phyloP scores from a whole-genome alignment of 2,888 invertebrate species.

The Crioceris asparagi region DNA sequence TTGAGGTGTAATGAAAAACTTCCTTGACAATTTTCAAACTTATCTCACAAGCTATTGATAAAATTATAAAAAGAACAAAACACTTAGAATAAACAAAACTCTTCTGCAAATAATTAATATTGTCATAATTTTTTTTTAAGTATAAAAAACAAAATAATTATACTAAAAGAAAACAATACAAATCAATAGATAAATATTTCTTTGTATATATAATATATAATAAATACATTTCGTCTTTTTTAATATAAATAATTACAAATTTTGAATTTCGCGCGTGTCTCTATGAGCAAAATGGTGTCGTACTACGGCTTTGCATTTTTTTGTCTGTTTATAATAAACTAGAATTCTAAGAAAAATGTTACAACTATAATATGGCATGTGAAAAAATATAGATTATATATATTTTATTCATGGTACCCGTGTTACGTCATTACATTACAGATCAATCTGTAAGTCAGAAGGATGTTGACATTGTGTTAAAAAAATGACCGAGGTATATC shows the following conservation, averaged over 20 bases:
- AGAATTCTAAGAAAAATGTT: too few relatives aligned
- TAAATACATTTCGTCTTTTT: too few relatives aligned
- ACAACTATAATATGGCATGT: too few relatives aligned
- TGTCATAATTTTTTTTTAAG: slow-evolving; percentile 28
- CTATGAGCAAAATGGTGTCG: slow-evolving; percentile 30
- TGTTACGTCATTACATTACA: too few relatives aligned
- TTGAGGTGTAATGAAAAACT: too few relatives aligned
- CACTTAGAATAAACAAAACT: slow-evolving; percentile 24
- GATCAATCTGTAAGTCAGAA: too few relatives aligned
- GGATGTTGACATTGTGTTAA: too few relatives aligned
- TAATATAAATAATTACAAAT: slow-evolving; percentile 30
- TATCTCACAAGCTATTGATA: too few relatives aligned
- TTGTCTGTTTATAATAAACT: slow-evolving; percentile 15
- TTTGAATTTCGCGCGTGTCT: slow-evolving; percentile 29
- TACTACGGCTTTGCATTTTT: slow-evolving; percentile 25
- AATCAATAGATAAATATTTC: slow-evolving; percentile 26
- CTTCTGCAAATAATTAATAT: slow-evolving; percentile 28
- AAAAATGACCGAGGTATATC: too few relatives aligned
- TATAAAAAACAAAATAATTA: slow-evolving; percentile 26
- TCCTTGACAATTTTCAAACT: too few relatives aligned
- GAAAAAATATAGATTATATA: too few relatives aligned
- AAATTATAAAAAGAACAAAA: slow-evolving; percentile 28
- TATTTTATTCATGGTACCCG: too few relatives aligned
- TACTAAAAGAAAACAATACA: slow-evolving; percentile 27
- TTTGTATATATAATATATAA: slow-evolving; percentile 24